A percentile compares a stretch with the other conserved stretches of the same genome.
Conservation (phyloP, 1,140 invertebrate genomes). For the Drosophila lini region DNA sequence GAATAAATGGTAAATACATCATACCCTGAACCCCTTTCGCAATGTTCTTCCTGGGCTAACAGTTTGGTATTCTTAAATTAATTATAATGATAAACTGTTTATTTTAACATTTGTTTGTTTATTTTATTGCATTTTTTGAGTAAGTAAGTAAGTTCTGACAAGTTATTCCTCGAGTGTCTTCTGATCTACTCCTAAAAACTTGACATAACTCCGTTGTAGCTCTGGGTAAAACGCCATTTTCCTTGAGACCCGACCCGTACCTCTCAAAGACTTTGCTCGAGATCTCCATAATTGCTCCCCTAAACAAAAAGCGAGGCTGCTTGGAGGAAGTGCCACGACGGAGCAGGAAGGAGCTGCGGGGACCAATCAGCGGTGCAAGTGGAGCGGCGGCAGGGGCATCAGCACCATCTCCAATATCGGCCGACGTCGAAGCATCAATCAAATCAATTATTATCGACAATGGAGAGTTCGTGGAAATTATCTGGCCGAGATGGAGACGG, state of each 20-base stretch:
- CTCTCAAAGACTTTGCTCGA: conserved; percentile 25
- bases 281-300: conserved; percentile 47
- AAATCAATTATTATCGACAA: conserved; percentile 84
- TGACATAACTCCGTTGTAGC: background rate
- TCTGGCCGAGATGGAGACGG: conserved; percentile 34
- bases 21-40: background rate
- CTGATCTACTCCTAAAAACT: background rate
- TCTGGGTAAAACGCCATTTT: conserved; percentile 38
- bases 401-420: conserved; percentile 20
- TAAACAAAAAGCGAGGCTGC: conserved; percentile 28
- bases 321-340: background rate
- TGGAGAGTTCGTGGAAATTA: conserved; percentile 76
- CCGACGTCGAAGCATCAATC: conserved; percentile 81
- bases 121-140: background rate
- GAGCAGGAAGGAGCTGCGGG: conserved; percentile 21
- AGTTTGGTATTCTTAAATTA: background rate
- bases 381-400: conserved; percentile 27
- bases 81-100: background rate
- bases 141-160: background rate
- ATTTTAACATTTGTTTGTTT: background rate
- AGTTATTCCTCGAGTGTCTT: background rate
- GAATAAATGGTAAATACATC: background rate
- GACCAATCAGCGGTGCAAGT: conserved; percentile 64
- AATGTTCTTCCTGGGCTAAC: background rate
- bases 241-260: background rate